These are phyloP conservation scores for Myotis pilosus DNA, from an alignment of 2,797 vertebrate species.

Conservation along the genomic window DNA sequence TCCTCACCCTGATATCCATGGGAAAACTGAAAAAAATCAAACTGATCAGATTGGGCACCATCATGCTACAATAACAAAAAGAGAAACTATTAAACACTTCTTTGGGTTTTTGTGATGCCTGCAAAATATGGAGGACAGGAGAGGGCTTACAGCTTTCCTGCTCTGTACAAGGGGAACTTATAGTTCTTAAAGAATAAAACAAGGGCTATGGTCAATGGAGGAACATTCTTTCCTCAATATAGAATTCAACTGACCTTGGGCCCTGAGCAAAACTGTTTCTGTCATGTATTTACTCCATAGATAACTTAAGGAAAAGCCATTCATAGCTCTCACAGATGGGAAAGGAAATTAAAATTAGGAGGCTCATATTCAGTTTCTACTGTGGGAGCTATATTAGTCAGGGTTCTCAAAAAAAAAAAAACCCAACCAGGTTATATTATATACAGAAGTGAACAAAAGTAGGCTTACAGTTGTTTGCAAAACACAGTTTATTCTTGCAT, in stretches of 20 bases:
- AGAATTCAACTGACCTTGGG: neutral
- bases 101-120: neutral
- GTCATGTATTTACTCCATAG: neutral
- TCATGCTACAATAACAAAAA: neutral
- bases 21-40: neutral
- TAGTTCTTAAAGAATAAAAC: neutral
- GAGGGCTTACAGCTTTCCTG: neutral
- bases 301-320: neutral
- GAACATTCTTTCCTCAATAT: neutral
- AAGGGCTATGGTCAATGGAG: neutral
- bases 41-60: neutral
- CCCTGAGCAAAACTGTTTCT: neutral
- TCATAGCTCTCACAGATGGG: neutral
- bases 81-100: neutral
- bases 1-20: neutral
- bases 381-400: neutral
- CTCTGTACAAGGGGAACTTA: neutral
- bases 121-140: neutral
- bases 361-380: neutral
- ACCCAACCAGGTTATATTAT: neutral
- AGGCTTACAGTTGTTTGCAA: neutral
- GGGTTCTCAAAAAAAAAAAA: neutral
- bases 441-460: neutral
- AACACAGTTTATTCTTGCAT: neutral
- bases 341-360: neutral